Percentiles rank a stretch among this genome's conserved stretches.
Conservation (phyloP, 1,140 invertebrate genomes). For the Trachymyrmex cornetzi region DNA sequence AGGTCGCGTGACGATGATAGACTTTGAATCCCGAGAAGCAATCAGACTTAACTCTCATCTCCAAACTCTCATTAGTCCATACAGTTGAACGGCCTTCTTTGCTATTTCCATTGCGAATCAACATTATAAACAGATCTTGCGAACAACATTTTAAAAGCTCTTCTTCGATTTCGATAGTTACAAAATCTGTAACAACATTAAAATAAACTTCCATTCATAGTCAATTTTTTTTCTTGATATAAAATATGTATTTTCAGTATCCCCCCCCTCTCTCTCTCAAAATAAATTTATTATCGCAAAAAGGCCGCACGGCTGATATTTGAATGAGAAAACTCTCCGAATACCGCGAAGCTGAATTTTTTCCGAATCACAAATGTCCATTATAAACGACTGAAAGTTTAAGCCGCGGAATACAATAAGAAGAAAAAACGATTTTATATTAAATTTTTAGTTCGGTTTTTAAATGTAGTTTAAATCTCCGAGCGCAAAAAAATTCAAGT, state of each 20-base stretch:
- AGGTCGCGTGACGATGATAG: conserved; percentile 31
- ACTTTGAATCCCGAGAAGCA: conserved; percentile 45
- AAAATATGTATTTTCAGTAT: conserved; percentile 37
- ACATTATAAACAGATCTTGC: conserved; percentile 24
- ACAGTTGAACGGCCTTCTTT: conserved; percentile 10
- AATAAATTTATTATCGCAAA: conserved; percentile 23
- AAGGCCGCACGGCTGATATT: neutral
- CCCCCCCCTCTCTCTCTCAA: neutral
- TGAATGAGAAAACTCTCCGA: conserved; percentile 29
- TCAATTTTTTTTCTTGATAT: neutral
- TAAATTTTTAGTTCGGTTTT: conserved; percentile 13
- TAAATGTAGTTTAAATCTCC: conserved; percentile 18
- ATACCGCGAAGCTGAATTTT: conserved; percentile 7
- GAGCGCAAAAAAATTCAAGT: neutral
- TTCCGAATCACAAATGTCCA: conserved; percentile 22
- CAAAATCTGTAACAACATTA: conserved; percentile 15
- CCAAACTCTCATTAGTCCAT: conserved; percentile 47
- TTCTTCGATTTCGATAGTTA: conserved; percentile 3
- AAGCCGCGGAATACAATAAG: neutral
- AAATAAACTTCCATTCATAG: neutral
- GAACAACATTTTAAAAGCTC: neutral
- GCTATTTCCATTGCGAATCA: conserved; percentile 12
- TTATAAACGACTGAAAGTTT: conserved; percentile 21
- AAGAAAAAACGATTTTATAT: neutral
- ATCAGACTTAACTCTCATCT: conserved; percentile 59